A percentile compares a stretch with the other conserved stretches of the same genome.
phyloP scores from a whole-genome alignment of 2,888 invertebrate genomes.

The Caenorhabditis zanzibari region DNA sequence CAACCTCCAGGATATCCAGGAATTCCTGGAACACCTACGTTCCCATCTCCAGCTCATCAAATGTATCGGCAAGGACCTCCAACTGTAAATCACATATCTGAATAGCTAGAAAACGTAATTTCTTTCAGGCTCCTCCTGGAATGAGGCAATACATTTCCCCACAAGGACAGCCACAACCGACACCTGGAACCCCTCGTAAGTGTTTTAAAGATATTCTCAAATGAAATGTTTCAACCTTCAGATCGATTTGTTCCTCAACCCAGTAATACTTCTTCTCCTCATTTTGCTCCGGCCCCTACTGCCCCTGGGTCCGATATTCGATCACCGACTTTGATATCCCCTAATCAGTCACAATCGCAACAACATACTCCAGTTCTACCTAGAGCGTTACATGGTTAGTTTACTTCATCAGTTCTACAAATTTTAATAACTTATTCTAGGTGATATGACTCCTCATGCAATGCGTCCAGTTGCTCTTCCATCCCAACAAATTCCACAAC shows the following conservation, averaged over 20 bases:
- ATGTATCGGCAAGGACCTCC: conserved; percentile 52
- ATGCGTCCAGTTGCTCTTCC: conserved; percentile 46
- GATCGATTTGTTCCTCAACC: conserved; percentile 61
- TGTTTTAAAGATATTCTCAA: neutral
- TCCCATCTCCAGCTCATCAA: conserved; percentile 54
- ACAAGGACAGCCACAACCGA: conserved; percentile 32
- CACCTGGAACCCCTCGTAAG: conserved; percentile 40
- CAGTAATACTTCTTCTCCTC: conserved; percentile 61
- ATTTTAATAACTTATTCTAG: conserved; percentile 1
- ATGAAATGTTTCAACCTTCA: neutral
- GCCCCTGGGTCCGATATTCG: conserved; percentile 59
- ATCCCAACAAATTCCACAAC: conserved; percentile 29
- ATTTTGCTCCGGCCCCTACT: conserved; percentile 49
- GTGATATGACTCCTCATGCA: conserved; percentile 23
- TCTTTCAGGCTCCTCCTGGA: conserved; percentile 31
- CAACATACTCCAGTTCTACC: conserved; percentile 50
- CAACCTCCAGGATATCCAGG: conserved; percentile 47
- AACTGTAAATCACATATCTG: neutral
- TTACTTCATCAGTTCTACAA: neutral
- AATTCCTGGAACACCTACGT: conserved; percentile 28
- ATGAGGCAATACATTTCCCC: conserved; percentile 64
- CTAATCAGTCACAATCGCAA: conserved; percentile 52
- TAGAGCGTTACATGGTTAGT: conserved; percentile 31
- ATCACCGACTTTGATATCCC: conserved; percentile 67
- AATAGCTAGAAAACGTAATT: neutral